phyloP scores from a whole-genome alignment of 2,888 invertebrate species.

The Hypolimnas misippus region DNA sequence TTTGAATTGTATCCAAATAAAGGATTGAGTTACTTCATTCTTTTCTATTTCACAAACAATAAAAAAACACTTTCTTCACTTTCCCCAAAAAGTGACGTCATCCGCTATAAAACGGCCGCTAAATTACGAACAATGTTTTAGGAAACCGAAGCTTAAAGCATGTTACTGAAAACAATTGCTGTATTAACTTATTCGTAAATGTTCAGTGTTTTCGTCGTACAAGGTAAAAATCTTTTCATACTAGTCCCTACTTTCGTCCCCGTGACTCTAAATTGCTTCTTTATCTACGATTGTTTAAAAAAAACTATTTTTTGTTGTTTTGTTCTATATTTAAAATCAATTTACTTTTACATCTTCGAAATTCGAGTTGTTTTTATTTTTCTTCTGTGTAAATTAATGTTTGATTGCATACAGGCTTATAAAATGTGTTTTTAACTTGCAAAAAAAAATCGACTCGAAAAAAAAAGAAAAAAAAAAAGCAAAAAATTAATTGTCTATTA shows the following conservation, averaged over 20 bases:
- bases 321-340: too few relatives aligned
- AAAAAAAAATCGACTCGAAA: neutral
- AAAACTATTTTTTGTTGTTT: neutral
- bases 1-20: too few relatives aligned
- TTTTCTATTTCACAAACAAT: too few relatives aligned
- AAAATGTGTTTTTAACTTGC: neutral
- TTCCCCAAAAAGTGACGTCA: too few relatives aligned
- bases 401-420: neutral
- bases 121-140: neutral
- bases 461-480: neutral
- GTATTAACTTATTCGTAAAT: neutral
- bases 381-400: neutral
- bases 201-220: constrained; percentile 3
- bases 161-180: neutral
- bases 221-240: neutral
- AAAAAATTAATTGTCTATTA: constrained; percentile 13
- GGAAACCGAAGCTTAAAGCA: neutral
- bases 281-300: neutral
- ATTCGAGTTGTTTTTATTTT: neutral
- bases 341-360: neutral
- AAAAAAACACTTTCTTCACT: too few relatives aligned
- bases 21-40: too few relatives aligned
- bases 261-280: constrained; percentile 31
- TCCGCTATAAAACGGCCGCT: neutral
- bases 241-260: constrained; percentile 30